phyloP scores from a whole-genome alignment of 2,113 vertebrate species.

The Anarrhichthys ocellatus region DNA sequence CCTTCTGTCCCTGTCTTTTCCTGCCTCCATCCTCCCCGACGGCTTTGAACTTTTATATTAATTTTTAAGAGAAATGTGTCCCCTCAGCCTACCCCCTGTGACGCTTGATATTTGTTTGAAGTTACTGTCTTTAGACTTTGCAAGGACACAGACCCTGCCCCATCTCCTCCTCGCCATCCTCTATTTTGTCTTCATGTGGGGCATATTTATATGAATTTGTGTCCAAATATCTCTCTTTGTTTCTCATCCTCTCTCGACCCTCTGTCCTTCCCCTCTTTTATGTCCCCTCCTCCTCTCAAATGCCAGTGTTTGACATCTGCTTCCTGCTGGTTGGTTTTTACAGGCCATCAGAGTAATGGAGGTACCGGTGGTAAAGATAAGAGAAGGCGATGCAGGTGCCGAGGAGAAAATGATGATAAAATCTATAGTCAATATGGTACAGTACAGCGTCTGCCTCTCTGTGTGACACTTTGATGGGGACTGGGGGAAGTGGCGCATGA shows the following conservation, averaged over 20 bases:
- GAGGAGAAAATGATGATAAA: conserved; percentile 95
- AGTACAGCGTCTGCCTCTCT: conserved; percentile 64
- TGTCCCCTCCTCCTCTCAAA: conserved; percentile 3
- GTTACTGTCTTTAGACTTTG: conserved; percentile 47
- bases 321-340: conserved; percentile 84
- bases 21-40: not conserved
- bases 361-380: conserved; percentile 98
- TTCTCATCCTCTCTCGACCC: not conserved
- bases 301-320: conserved; percentile 68
- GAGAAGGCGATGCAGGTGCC: conserved; percentile 88
- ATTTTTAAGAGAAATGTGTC: conserved; percentile 57
- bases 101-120: conserved; percentile 70
- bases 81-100: conserved; percentile 30
- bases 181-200: conserved; percentile 15
- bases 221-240: not conserved
- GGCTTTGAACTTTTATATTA: conserved; percentile 70
- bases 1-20: conserved; percentile 22
- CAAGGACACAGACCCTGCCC: conserved; percentile 54
- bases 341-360: conserved; percentile 97
- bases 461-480: conserved; percentile 77
- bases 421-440: conserved; percentile 98
- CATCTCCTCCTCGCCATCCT: not conserved
- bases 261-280: not conserved
- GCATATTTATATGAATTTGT: conserved; percentile 53
- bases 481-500: conserved; percentile 56